Percentiles rank a stretch among this genome's conserved stretches.
phyloP scores from a whole-genome alignment of 2,797 vertebrate species.

The Siniperca obscura region DNA sequence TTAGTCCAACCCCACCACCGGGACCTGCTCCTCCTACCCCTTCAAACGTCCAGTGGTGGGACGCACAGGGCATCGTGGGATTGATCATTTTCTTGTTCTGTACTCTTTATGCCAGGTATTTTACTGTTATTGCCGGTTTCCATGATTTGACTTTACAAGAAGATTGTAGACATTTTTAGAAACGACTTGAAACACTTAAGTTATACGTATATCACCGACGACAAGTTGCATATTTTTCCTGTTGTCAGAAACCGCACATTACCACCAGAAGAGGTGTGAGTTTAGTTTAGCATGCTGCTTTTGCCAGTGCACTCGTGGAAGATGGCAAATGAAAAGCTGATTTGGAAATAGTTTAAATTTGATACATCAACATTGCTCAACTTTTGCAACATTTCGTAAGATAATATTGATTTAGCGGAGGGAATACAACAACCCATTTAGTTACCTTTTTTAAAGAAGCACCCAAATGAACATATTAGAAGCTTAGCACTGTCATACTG shows the following conservation, averaged over 20 bases:
- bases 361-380: neutral
- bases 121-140: neutral
- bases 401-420: neutral
- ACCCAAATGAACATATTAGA: neutral
- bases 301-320: no score
- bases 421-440: neutral
- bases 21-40: conserved; percentile 17
- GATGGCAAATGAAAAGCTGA: no score
- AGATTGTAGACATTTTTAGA: neutral
- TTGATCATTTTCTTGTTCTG: conserved; percentile 91
- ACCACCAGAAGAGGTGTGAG: neutral
- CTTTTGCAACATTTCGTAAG: neutral
- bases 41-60: conserved; percentile 88
- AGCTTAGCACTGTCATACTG: neutral
- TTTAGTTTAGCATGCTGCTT: neutral
- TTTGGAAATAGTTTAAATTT: no score
- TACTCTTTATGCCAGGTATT: conserved; percentile 92
- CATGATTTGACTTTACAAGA: neutral
- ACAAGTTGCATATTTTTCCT: neutral
- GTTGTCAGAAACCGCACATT: neutral
- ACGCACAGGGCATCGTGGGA: conserved; percentile 90
- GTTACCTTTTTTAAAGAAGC: neutral
- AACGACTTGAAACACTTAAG: neutral
- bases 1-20: conserved; percentile 56
- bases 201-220: neutral